Conservation (phyloP, 2,113 vertebrate genomes). For the Sapajus apella region DNA sequence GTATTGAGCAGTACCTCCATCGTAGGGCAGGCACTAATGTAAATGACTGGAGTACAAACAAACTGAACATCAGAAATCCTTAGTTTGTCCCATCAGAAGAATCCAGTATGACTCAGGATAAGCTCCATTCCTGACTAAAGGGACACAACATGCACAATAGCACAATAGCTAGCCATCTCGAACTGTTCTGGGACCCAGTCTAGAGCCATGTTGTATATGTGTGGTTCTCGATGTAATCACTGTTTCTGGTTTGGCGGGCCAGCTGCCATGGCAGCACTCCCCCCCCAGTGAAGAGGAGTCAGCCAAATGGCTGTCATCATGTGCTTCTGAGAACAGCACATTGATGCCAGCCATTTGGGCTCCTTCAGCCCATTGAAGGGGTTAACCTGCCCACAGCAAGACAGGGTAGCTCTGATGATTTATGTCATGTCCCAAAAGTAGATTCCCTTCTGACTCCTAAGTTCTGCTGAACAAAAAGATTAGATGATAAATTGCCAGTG, state of each 20-base stretch:
- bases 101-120: background rate
- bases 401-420: conserved; percentile 20
- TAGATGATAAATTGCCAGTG: conserved; percentile 33
- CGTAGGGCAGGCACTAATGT: background rate
- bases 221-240: background rate
- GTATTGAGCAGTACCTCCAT: background rate
- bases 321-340: conserved; percentile 26
- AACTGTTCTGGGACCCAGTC: background rate
- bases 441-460: conserved; percentile 6
- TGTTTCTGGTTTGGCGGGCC: conserved; percentile 3
- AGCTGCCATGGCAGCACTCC: background rate
- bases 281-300: background rate
- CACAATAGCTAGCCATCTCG: background rate
- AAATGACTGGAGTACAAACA: conserved; percentile 2
- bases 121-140: conserved; percentile 3
- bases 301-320: background rate
- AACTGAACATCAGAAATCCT: conserved; percentile 3
- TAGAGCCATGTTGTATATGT: background rate
- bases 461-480: background rate
- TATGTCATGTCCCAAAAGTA: conserved; percentile 7
- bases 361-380: background rate
- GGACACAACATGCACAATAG: background rate
- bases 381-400: conserved; percentile 20
- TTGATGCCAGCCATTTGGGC: background rate
- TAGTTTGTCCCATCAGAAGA: background rate